Conservation (phyloP, 1,140 invertebrate species). For the Agrypnia vestita region DNA sequence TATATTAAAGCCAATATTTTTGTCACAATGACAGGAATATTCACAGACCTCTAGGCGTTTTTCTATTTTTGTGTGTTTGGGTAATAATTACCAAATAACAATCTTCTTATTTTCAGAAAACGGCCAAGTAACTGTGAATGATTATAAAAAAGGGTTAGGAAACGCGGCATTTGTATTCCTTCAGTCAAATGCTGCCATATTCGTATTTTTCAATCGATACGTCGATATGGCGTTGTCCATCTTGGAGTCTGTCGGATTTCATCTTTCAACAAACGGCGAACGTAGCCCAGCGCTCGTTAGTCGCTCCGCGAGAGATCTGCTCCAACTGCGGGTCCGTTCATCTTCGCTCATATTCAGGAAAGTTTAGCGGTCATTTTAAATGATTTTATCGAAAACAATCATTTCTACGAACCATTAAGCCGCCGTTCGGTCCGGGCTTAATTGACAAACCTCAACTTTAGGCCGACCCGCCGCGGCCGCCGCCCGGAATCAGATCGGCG, state of each 20-base stretch:
- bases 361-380: background rate
- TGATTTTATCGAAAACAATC: conserved; percentile 1
- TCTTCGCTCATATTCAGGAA: no score
- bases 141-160: background rate
- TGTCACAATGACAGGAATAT: no score
- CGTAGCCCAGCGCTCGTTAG: conserved; percentile 6
- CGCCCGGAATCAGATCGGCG: background rate
- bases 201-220: background rate
- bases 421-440: background rate
- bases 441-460: conserved; percentile 8
- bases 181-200: background rate
- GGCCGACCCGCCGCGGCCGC: background rate
- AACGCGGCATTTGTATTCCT: background rate
- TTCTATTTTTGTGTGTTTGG: no score
- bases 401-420: conserved; percentile 9
- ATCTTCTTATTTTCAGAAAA: no score
- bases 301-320: background rate
- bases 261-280: background rate
- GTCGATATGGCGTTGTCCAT: conserved; percentile 18
- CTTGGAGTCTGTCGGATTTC: background rate
- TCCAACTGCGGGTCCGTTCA: background rate
- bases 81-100: no score
- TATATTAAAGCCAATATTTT: no score
- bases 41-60: no score
- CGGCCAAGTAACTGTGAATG: no score